phyloP scores from a whole-genome alignment of 2,888 invertebrate species.

The Sphaerophoria rueppellii region DNA sequence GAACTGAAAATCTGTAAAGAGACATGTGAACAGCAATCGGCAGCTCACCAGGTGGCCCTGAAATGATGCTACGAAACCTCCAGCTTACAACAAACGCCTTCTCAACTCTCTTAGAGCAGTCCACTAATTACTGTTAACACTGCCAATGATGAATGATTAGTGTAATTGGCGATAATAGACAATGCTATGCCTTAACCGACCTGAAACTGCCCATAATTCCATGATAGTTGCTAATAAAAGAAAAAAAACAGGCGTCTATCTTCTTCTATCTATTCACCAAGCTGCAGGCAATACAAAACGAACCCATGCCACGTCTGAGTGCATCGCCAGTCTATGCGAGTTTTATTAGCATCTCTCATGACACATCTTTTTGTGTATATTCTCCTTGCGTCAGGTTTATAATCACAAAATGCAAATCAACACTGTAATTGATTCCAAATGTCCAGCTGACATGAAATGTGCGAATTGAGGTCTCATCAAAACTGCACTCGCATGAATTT shows the following conservation, averaged over 20 bases:
- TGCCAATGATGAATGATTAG: conserved; percentile 66
- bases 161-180: conserved; percentile 57
- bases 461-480: conserved; percentile 2
- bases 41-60: not conserved
- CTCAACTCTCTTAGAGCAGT: conserved; percentile 3
- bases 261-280: conserved; percentile 10
- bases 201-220: conserved; percentile 36
- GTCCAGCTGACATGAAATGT: conserved; percentile 66
- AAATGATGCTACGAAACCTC: not conserved
- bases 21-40: too few species aligned
- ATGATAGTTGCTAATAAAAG: conserved; percentile 10
- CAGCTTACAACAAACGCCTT: not conserved
- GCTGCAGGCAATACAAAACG: conserved; percentile 45
- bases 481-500: conserved; percentile 27
- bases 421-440: conserved; percentile 66
- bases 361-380: conserved; percentile 41
- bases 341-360: conserved; percentile 71
- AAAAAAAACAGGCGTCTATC: conserved; percentile 8
- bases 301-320: conserved; percentile 49
- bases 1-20: not conserved
- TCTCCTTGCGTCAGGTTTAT: too few species aligned
- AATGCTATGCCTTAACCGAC: conserved; percentile 23
- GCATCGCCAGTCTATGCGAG: conserved; percentile 22
- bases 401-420: conserved; percentile 56
- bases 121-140: conserved; percentile 65